Evolutionary conservation across 2,888 invertebrate genomes (phyloP).

Genomic region (Heteromurus nitidus): DNA sequence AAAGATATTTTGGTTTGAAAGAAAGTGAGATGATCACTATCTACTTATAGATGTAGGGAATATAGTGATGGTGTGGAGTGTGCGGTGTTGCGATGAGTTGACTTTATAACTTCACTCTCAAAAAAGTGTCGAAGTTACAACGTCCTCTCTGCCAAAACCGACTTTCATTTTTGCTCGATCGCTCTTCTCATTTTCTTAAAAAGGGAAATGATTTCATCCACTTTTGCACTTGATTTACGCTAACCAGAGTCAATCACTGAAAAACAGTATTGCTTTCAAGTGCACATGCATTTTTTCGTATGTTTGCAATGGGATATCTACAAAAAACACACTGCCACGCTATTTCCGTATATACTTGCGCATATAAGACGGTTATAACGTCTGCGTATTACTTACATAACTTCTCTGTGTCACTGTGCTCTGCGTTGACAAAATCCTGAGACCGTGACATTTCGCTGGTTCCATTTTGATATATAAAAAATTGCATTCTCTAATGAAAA

Average conservation of each 20-base stretch:
- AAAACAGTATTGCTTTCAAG: constrained; percentile 10
- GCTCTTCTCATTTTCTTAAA: constrained; percentile 32
- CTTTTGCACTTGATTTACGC: constrained; percentile 56
- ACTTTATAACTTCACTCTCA: no score
- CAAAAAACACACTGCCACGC: no score
- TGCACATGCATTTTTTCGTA: background rate
- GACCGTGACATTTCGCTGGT: constrained; percentile 60
- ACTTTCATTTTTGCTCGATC: constrained; percentile 54
- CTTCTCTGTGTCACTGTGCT: constrained; percentile 56
- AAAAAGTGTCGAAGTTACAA: no score
- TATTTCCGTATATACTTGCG: no score
- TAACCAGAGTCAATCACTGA: constrained; percentile 35
- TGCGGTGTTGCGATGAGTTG: constrained; percentile 14
- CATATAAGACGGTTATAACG: no score
- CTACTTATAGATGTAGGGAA: background rate
- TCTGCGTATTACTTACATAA: constrained; percentile 28
- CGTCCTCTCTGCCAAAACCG: no score
- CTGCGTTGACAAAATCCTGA: constrained; percentile 34
- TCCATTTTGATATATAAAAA: constrained; percentile 5
- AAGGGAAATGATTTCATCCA: constrained; percentile 44
- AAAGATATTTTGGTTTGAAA: background rate
- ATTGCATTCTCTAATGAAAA: background rate
- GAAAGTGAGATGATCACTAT: background rate
- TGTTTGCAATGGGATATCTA: background rate
- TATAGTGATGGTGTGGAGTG: background rate